phyloP scores from a whole-genome alignment of 35 echinoderm and acorn worm species.

The Ophioderma brevispina region DNA sequence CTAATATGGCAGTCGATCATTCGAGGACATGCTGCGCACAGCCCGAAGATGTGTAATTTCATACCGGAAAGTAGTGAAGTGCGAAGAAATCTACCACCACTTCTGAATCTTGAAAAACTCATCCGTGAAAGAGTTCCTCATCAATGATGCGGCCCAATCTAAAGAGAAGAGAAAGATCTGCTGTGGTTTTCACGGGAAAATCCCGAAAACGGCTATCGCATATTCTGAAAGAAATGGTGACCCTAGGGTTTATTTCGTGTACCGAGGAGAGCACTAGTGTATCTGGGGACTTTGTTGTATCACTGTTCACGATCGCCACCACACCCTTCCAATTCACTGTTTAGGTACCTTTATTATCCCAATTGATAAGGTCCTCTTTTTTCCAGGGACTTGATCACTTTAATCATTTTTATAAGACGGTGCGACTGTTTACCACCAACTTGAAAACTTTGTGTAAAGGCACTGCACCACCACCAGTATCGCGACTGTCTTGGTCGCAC shows the following conservation, averaged over 20 bases:
- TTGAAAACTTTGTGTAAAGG: conserved; percentile 58
- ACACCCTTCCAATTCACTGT: conserved; percentile 92
- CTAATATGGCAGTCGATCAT: not conserved
- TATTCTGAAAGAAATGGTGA: conserved; percentile 72
- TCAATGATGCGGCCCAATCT: conserved; percentile 53
- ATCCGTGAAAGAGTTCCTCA: conserved; percentile 72
- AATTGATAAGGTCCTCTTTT: conserved; percentile 82
- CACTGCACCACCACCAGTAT: conserved; percentile 31
- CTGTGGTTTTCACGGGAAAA: conserved; percentile 96
- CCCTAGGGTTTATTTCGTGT: conserved; percentile 72
- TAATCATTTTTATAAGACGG: conserved; percentile 57
- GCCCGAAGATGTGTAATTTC: conserved; percentile 39
- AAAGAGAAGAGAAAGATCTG: conserved; percentile 75
- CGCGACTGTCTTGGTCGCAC: conserved; percentile 60
- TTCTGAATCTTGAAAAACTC: conserved; percentile 38
- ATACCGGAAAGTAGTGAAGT: conserved; percentile 58
- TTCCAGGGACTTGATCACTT: conserved; percentile 65
- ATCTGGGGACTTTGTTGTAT: conserved; percentile 91
- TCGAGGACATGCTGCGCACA: conserved; percentile 1
- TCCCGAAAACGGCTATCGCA: conserved; percentile 88
- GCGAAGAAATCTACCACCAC: conserved; percentile 24
- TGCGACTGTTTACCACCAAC: conserved; percentile 63
- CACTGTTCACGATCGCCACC: conserved; percentile 69
- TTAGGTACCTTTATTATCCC: conserved; percentile 82
- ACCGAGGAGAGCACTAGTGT: conserved; percentile 76